These are phyloP conservation scores for Microctonus brassicae DNA, from an alignment of 2,888 invertebrate species.

Conservation along the genomic window DNA sequence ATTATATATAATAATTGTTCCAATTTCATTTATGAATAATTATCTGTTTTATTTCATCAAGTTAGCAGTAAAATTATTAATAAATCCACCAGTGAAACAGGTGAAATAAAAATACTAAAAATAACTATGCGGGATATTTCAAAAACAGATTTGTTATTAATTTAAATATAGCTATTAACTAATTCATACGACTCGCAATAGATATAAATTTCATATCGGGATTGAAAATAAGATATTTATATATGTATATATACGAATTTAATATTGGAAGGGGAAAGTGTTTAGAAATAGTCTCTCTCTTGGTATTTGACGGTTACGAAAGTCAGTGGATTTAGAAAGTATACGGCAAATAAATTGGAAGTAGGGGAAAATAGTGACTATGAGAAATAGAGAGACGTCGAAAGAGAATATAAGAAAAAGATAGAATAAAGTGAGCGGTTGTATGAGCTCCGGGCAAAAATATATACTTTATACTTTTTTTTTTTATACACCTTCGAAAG, in stretches of 20 bases:
- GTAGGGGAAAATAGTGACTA: conserved; percentile 53
- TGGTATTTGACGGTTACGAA: conserved; percentile 61
- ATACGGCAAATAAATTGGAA: conserved; percentile 45
- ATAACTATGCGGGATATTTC: no score
- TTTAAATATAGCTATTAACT: no score
- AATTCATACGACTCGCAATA: no score
- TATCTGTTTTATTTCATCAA: no score
- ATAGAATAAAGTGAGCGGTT: conserved; percentile 25
- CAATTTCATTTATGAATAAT: no score
- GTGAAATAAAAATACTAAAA: no score
- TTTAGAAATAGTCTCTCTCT: conserved; percentile 33
- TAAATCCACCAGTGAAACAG: no score
- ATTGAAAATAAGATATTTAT: background rate
- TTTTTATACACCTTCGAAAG: no score
- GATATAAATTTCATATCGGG: no score
- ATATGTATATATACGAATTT: background rate
- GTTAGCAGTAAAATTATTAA: no score
- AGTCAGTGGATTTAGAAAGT: conserved; percentile 70
- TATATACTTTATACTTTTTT: background rate
- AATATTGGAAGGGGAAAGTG: conserved; percentile 5
- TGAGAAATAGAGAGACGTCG: background rate
- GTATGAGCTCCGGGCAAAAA: conserved; percentile 11
- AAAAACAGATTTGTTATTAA: no score
- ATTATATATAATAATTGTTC: no score
- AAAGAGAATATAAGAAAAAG: conserved; percentile 17